Evolutionary conservation across 2,888 invertebrate genomes (phyloP).

Genomic region (Dichetophora obliterata): DNA sequence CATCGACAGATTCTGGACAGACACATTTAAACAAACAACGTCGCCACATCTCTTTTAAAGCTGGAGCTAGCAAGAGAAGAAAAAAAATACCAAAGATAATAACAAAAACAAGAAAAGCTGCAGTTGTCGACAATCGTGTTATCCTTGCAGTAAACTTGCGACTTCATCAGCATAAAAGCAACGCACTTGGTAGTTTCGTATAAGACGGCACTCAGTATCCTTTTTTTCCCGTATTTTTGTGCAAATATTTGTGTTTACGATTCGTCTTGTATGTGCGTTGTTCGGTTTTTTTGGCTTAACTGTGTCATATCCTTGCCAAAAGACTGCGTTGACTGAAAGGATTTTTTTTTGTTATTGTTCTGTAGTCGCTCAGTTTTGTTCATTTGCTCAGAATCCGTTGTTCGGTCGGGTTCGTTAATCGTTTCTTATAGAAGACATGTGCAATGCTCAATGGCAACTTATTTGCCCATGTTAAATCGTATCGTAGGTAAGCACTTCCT

Average conservation of each 20-base stretch:
- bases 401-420: not conserved
- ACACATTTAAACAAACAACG: no score
- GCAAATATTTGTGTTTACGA: slow-evolving; percentile 33
- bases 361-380: not conserved
- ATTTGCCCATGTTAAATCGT: not conserved
- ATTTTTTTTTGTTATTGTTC: slow-evolving; percentile 44
- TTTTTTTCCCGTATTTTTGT: not conserved
- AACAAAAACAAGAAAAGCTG: no score
- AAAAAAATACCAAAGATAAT: no score
- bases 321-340: slow-evolving; percentile 49
- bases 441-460: not conserved
- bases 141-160: no score
- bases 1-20: no score
- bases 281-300: slow-evolving; percentile 27
- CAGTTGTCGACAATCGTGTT: no score
- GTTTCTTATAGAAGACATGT: not conserved
- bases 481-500: not conserved
- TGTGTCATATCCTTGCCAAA: slow-evolving; percentile 45
- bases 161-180: no score
- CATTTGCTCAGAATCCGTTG: not conserved
- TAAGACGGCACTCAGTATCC: not conserved
- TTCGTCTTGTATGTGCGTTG: slow-evolving; percentile 45
- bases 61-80: no score
- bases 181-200: not conserved
- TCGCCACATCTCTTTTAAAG: no score